Conservation (phyloP, 2,113 vertebrate species). For the Capreolus pygargus region DNA sequence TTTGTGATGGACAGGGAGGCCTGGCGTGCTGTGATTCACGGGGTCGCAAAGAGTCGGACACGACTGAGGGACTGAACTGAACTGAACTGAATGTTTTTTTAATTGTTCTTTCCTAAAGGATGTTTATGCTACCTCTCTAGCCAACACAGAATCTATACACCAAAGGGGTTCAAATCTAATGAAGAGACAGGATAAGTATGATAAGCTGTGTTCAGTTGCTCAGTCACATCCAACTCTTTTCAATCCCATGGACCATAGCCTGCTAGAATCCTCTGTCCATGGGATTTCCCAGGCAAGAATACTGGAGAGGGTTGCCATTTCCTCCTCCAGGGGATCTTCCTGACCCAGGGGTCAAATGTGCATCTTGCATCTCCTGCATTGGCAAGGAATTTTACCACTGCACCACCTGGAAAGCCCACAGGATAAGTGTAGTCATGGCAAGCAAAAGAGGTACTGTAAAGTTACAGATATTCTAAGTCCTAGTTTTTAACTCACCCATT, state of each 20-base stretch:
- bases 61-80: accelerated
- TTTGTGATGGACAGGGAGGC: neutral
- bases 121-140: neutral
- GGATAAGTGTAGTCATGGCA: neutral
- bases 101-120: neutral
- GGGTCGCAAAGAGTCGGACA: neutral
- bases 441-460: neutral
- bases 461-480: neutral
- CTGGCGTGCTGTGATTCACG: neutral
- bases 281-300: neutral
- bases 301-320: neutral
- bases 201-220: neutral
- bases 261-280: neutral
- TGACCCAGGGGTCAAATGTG: neutral
- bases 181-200: neutral
- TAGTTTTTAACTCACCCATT: neutral
- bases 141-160: neutral
- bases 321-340: neutral
- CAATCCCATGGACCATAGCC: neutral
- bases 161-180: neutral
- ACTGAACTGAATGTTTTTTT: neutral
- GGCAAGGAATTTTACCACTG: neutral
- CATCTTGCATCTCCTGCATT: neutral
- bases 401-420: neutral
- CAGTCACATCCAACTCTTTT: neutral